phyloP scores from a whole-genome alignment of 2,113 vertebrate species.

The Polypterus senegalus region DNA sequence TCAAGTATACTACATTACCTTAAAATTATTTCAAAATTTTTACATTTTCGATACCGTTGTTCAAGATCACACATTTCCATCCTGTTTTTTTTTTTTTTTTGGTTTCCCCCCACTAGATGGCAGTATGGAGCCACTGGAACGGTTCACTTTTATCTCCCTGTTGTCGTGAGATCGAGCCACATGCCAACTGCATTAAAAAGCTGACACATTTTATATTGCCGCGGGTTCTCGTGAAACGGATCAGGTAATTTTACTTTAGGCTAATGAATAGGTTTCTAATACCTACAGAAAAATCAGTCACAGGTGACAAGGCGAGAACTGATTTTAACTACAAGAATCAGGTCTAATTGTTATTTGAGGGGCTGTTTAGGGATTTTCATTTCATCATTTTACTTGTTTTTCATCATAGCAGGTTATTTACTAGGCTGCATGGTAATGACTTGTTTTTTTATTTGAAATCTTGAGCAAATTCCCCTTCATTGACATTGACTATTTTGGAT shows the following conservation, averaged over 20 bases:
- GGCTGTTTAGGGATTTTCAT: neutral
- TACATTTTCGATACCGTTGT: no score
- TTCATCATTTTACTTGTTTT: no score
- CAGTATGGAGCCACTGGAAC: constrained; percentile 46
- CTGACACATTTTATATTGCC: neutral
- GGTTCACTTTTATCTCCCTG: neutral
- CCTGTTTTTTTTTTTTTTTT: no score
- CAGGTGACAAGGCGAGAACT: neutral
- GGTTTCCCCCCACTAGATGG: constrained; percentile 35
- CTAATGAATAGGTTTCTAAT: constrained; percentile 1
- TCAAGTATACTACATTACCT: no score
- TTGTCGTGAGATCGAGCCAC: no score
- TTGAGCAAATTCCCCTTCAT: no score
- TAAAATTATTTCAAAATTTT: no score
- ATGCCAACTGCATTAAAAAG: neutral
- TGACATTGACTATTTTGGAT: no score
- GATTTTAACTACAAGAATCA: neutral
- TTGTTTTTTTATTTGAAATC: no score
- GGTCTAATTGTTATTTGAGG: neutral
- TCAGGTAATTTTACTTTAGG: constrained; percentile 1
- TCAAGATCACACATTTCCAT: no score
- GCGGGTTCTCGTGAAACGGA: neutral
- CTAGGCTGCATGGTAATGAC: no score
- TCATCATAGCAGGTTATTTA: no score
- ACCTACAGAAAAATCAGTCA: neutral